A percentile compares a stretch with the other conserved stretches of the same genome.
Conservation (phyloP, 1,140 invertebrate species). For the Temnothorax longispinosus region DNA sequence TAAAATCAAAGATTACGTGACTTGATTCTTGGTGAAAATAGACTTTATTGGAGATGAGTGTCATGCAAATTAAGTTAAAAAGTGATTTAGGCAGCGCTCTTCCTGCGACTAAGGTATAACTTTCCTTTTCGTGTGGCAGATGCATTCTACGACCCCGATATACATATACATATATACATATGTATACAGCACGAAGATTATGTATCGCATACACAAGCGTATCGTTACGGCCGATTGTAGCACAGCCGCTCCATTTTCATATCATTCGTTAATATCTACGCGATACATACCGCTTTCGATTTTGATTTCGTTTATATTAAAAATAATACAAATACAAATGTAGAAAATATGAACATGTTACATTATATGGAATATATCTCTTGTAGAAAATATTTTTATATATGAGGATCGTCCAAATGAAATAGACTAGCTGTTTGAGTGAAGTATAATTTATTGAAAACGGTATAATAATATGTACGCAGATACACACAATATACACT, state of each 20-base stretch:
- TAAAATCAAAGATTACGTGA: neutral
- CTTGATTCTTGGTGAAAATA: neutral
- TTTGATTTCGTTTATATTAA: neutral
- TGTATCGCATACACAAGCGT: neutral
- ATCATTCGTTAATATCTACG: neutral
- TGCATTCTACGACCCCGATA: neutral
- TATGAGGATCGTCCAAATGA: too few relatives aligned
- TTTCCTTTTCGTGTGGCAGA: neutral
- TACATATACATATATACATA: neutral
- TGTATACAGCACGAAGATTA: neutral
- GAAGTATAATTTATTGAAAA: too few relatives aligned
- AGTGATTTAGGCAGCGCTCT: neutral
- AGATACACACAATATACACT: too few relatives aligned
- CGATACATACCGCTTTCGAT: neutral
- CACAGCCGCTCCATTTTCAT: neutral
- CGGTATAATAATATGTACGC: too few relatives aligned
- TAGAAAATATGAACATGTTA: neutral
- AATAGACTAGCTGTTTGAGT: too few relatives aligned
- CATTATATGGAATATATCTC: neutral
- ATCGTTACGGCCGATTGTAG: neutral
- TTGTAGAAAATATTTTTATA: neutral
- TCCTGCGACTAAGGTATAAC: neutral
- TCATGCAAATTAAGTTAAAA: neutral
- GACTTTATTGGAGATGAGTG: neutral
- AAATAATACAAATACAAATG: slow-evolving; percentile 29